These are phyloP conservation scores for Crematogaster levior DNA, from an alignment of 2,888 invertebrate species.

Conservation along the genomic window DNA sequence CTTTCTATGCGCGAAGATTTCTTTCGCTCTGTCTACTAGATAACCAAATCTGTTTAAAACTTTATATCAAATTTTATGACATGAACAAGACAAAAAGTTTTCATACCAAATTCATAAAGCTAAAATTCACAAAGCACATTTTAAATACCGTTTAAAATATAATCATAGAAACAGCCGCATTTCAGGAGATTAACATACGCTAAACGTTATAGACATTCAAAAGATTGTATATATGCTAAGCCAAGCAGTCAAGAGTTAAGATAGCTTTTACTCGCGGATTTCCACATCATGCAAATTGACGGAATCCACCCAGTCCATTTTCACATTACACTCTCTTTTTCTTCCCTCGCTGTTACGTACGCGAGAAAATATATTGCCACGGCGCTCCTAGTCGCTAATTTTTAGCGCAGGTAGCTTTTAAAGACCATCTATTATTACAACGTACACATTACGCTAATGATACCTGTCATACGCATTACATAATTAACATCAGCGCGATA, in stretches of 20 bases:
- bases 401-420: slow-evolving; percentile 49
- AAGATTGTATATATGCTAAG: not conserved
- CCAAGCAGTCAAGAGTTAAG: slow-evolving; percentile 63
- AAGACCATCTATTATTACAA: slow-evolving; percentile 36
- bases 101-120: not conserved
- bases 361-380: slow-evolving; percentile 33
- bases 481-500: slow-evolving; percentile 45
- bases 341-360: slow-evolving; percentile 19
- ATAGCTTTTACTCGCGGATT: slow-evolving; percentile 71
- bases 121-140: not conserved
- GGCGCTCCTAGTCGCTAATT: slow-evolving; percentile 58
- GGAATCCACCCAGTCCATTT: slow-evolving; percentile 55
- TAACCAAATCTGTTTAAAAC: not conserved
- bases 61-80: not conserved
- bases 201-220: not conserved
- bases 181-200: not conserved
- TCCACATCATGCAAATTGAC: slow-evolving; percentile 61
- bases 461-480: slow-evolving; percentile 45
- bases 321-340: slow-evolving; percentile 11
- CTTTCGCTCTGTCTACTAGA: not conserved
- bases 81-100: not conserved
- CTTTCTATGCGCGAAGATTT: not conserved
- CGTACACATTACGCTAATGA: slow-evolving; percentile 50
- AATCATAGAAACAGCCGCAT: not conserved
- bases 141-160: not conserved